These are phyloP conservation scores for Eledona agricola DNA, from an alignment of 2,888 invertebrate genomes.

Conservation along the genomic window DNA sequence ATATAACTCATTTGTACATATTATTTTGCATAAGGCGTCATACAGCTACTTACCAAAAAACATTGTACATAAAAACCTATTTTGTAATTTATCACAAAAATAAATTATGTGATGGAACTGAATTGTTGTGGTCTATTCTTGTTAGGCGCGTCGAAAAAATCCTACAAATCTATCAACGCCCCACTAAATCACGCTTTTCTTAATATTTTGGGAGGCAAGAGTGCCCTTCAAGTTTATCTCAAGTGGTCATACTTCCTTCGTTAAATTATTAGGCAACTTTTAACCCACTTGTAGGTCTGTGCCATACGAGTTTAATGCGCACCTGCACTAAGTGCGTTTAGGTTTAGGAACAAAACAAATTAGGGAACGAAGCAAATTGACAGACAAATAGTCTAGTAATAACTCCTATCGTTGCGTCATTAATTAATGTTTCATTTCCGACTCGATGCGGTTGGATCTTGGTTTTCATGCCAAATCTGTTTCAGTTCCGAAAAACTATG, in stretches of 20 bases:
- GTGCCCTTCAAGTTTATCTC: slow-evolving; percentile 30
- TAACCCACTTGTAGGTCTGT: slow-evolving; percentile 23
- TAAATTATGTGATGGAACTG: slow-evolving; percentile 7
- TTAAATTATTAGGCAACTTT: slow-evolving; percentile 26
- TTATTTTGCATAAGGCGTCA: slow-evolving; percentile 19
- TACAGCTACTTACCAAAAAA: slow-evolving; percentile 31
- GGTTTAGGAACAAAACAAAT: not conserved
- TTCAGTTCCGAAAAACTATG: too few relatives aligned
- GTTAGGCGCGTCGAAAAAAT: too few relatives aligned
- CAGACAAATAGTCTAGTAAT: too few relatives aligned
- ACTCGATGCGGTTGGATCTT: too few relatives aligned
- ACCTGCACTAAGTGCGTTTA: too few relatives aligned
- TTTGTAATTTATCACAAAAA: slow-evolving; percentile 31
- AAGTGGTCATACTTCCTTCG: slow-evolving; percentile 34
- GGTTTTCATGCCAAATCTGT: too few relatives aligned
- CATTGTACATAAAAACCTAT: slow-evolving; percentile 20
- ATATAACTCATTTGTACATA: slow-evolving; percentile 3
- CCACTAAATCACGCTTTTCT: slow-evolving; percentile 13
- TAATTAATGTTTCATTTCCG: too few relatives aligned
- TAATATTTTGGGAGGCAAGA: slow-evolving; percentile 19
- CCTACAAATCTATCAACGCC: slow-evolving; percentile 28
- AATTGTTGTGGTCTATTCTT: slow-evolving; percentile 1
- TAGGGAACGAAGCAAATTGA: not conserved
- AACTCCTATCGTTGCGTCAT: too few relatives aligned
- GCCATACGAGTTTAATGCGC: too few relatives aligned